Evolutionary conservation across 2,888 invertebrate genomes (phyloP).

Genomic region (Augochlorella aurata): DNA sequence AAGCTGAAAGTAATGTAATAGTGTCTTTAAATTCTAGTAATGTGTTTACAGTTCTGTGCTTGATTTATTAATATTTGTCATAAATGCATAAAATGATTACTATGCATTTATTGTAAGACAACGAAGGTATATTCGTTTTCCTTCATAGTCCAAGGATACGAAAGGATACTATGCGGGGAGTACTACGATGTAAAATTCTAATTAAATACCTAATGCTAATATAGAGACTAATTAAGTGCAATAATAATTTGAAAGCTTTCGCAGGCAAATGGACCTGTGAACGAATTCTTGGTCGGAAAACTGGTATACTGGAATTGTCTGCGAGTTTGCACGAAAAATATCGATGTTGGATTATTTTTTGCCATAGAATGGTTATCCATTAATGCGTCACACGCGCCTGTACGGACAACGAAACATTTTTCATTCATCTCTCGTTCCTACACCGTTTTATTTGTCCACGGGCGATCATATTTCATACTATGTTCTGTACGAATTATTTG

Average conservation of each 20-base stretch:
- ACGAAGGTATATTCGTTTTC: too few relatives aligned
- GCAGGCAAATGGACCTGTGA: neutral
- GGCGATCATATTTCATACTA: neutral
- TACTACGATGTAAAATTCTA: too few relatives aligned
- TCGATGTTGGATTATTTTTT: constrained; percentile 4
- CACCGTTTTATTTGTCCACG: neutral
- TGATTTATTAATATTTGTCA: too few relatives aligned
- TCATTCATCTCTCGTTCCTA: neutral
- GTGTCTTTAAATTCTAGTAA: too few relatives aligned
- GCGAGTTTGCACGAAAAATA: constrained; percentile 8
- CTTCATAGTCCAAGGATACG: too few relatives aligned
- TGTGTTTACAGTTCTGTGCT: too few relatives aligned
- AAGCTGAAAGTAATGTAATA: too few relatives aligned
- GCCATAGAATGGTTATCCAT: neutral
- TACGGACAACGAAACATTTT: neutral
- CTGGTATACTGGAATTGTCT: neutral
- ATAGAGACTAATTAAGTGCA: too few relatives aligned
- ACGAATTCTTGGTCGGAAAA: neutral
- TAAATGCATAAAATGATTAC: too few relatives aligned
- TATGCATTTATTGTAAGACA: too few relatives aligned
- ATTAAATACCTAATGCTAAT: too few relatives aligned
- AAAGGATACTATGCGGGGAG: too few relatives aligned
- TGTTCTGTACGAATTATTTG: neutral
- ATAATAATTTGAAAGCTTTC: neutral
- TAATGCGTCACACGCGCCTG: neutral